phyloP scores from a whole-genome alignment of 2,113 vertebrate species.

The Gambusia affinis region DNA sequence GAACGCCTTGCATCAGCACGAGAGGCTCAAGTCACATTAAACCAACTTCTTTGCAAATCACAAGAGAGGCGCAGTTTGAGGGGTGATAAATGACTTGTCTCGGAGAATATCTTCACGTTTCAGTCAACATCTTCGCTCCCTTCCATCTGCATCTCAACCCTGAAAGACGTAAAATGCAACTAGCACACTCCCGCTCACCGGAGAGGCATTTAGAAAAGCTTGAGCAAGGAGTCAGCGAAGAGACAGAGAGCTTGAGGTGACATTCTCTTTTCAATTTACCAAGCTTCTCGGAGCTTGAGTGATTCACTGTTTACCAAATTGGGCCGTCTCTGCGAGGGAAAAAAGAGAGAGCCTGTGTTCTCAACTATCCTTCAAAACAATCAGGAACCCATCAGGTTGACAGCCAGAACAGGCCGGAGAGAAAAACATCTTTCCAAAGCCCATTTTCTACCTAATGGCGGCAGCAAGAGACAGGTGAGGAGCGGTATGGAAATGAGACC shows the following conservation, averaged over 20 bases:
- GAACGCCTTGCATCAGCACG: conserved; percentile 22
- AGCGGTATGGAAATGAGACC: conserved; percentile 63
- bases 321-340: conserved; percentile 50
- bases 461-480: conserved; percentile 58
- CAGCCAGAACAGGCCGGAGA: conserved; percentile 57
- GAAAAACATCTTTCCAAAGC: conserved; percentile 63
- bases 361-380: conserved; percentile 70
- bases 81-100: conserved; percentile 72
- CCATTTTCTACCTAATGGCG: conserved; percentile 60
- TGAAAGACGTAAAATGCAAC: conserved; percentile 56
- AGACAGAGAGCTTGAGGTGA: conserved; percentile 59
- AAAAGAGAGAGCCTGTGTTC: conserved; percentile 44
- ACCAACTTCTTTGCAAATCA: conserved; percentile 36
- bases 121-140: conserved; percentile 64
- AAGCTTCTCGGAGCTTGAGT: conserved; percentile 54
- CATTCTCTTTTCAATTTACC: conserved; percentile 68
- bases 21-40: conserved; percentile 38
- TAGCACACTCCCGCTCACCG: conserved; percentile 61
- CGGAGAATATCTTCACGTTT: conserved; percentile 69
- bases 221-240: conserved; percentile 51
- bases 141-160: conserved; percentile 37
- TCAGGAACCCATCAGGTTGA: conserved; percentile 71
- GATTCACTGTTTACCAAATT: conserved; percentile 72
- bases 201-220: conserved; percentile 58
- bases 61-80: conserved; percentile 28